Evolutionary conservation across 2,797 vertebrate species (phyloP), one percentile per base, ranked within the genome.

Genomic region (Pseudomugil gertrudae): DNA sequence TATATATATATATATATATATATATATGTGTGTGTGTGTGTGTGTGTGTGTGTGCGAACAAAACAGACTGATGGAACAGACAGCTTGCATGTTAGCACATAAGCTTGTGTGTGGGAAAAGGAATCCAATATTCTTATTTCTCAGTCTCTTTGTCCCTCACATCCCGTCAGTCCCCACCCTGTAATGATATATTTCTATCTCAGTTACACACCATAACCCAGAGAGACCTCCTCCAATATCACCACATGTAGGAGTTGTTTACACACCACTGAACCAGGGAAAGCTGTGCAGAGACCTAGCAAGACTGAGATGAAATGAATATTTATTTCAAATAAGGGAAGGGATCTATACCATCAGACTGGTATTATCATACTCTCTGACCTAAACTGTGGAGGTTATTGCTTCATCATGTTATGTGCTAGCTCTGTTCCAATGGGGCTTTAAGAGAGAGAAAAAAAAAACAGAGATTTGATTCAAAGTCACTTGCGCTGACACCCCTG

Each of bases 171-270:
- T 86, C 88, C 79, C 87, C 81, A 80, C 74, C 84, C 87, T 84
- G 90, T 91, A 89, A 91, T 91, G 88, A 86, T 90, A 89, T 91
- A 87, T 90, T 90, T 91, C 88, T 87, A 86, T 90, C 87, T 89
- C 88, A 81, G 89, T 90, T 86, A 84, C 85, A 87, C 87, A 76
- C 76, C 69, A 51, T 69, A 87, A 87, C 87, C 90, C 89, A 61
- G 63, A 33, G 89, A 88, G 89, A 87, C 84, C 88, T 87, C 69
- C 82, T 81, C 88, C 86, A 86, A 90, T 90, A 90, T 90, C 89
- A 80, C 81, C 80, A 76, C 88, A 84, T 89, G 87, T 87, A 88
- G 80, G 78, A 66, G 84, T 90, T 91, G 91, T 92, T 91, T 90
- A 92, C 90, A 92, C 90, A 86, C 86, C 84, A 32, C 78, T 85